Evolutionary conservation across 2,888 invertebrate genomes (phyloP), one percentile per base, ranked within the genome.

Genomic region (Sipha maydis): DNA sequence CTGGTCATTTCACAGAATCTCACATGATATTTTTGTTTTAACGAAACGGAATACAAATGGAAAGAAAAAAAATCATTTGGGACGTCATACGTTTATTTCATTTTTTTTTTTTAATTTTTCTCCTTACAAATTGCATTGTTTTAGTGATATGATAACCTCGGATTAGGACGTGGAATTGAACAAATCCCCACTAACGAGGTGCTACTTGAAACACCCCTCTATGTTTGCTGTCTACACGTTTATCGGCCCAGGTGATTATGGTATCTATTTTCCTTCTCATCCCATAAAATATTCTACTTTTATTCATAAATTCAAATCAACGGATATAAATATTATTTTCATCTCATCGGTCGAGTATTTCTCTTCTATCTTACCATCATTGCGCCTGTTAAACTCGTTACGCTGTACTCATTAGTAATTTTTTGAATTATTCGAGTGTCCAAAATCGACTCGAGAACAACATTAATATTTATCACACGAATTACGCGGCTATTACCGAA

Each of bases 131-230:
- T n/a, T 54, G 69, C 34, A 69, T 69, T 78, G 85, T 85, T 85
- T 85, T 69, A 85, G 78, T 85, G 48, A 78, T 85, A 78, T 85
- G 67, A 78, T 85, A 54, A 85, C 85, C 78, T 85, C 85, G 48
- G 85, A 78, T 85, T 85, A 85, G 78, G 54, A 69, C 69, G 34
- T 19, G 34, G 69, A 78, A 78, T 69, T 78, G 78, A 85, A 78
- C 85, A 85, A 85, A 85, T 85, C 77, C 48, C 77, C 85, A 34
- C 85, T 78, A 85, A 85, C 78, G 78, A 85, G 85, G 77, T 85
- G 48, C 77, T 85, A 85, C 85, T 69, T 34, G 21, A 48, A 85
- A 78, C 77, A 54, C n/a, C 48, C 69, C 77, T 21, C 25, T 34
- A 78, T 54, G 54, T 69, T 34, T 34, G 69, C 77, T 54, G 69